A percentile compares a stretch with the other conserved stretches of the same genome.
These are phyloP conservation scores for Carollia perspicillata DNA, from an alignment of 2,113 vertebrate species.

Conservation along the genomic window DNA sequence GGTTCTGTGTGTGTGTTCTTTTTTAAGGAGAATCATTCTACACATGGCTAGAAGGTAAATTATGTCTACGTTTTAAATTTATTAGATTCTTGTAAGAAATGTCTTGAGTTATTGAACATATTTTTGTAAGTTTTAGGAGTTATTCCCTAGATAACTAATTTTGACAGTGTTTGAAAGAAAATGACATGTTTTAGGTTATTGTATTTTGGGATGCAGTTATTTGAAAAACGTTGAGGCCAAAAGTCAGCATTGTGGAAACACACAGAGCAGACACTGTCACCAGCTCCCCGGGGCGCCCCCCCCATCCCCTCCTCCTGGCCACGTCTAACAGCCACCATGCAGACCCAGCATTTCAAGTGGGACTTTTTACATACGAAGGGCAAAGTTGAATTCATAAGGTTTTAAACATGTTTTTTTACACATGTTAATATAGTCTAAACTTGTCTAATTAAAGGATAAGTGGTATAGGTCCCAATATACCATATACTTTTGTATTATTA, in stretches of 20 bases:
- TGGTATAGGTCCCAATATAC: not conserved
- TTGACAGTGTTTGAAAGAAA: slow-evolving; percentile 41
- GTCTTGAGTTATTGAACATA: not conserved
- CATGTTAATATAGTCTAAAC: not conserved
- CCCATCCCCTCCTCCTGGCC: not conserved
- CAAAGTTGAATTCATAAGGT: slow-evolving; percentile 16
- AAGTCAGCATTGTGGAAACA: not conserved
- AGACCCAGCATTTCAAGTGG: not conserved
- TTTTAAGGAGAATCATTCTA: slow-evolving; percentile 94
- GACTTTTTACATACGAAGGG: not conserved
- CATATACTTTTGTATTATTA: not conserved
- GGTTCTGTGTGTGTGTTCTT: not conserved
- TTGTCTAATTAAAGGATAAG: not conserved
- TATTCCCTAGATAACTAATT: slow-evolving; percentile 6
- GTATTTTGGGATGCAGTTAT: not conserved
- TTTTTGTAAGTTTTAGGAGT: slow-evolving; percentile 10
- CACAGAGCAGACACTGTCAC: not conserved
- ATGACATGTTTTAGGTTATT: not conserved
- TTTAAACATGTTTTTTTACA: not conserved
- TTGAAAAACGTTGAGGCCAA: not conserved
- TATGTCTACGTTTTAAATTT: not conserved
- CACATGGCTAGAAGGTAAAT: slow-evolving; percentile 96
- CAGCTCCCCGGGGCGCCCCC: not conserved
- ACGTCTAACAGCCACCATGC: not conserved
- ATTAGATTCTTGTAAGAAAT: not conserved